A percentile compares a stretch with the other conserved stretches of the same genome.
Conservation (phyloP, 1,140 invertebrate species). For the Drosophila kepulauana region DNA sequence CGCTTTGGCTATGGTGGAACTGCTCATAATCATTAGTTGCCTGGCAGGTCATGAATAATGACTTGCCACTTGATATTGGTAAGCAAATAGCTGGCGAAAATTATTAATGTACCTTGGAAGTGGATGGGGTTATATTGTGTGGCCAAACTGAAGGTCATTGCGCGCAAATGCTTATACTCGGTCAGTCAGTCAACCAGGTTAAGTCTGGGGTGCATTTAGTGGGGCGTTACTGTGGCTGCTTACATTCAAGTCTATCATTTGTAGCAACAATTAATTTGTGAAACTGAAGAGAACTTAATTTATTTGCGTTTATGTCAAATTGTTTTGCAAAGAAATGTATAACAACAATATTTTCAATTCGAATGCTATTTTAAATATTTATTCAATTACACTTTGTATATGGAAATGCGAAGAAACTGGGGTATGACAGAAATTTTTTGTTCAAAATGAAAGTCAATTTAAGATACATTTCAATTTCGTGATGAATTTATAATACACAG, state of each 20-base stretch:
- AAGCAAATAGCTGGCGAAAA: constrained; percentile 74
- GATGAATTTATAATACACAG: constrained; percentile 1
- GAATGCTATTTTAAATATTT: background rate
- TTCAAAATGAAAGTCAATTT: background rate
- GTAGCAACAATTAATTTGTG: background rate
- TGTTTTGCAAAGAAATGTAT: background rate
- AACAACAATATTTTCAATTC: background rate
- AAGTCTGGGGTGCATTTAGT: constrained; percentile 5
- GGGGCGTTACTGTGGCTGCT: constrained; percentile 14
- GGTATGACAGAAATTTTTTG: background rate
- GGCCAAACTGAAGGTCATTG: constrained; percentile 40
- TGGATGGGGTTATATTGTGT: constrained; percentile 25
- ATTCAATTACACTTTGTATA: too few species aligned
- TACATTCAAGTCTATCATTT: constrained; percentile 5
- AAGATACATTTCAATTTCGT: background rate
- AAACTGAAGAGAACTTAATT: background rate
- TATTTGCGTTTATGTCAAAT: background rate
- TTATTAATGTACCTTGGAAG: constrained; percentile 64
- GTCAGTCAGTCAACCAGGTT: background rate
- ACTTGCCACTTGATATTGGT: constrained; percentile 78
- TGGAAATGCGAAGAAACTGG: too few species aligned
- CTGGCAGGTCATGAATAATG: constrained; percentile 74
- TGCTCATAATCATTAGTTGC: constrained; percentile 78
- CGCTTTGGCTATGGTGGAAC: constrained; percentile 33
- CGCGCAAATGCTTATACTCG: background rate